Percentiles rank a stretch among this genome's conserved stretches.
These are phyloP conservation scores for Corythoichthys haematopterus DNA, from an alignment of 2,113 vertebrate species.

Conservation along the genomic window DNA sequence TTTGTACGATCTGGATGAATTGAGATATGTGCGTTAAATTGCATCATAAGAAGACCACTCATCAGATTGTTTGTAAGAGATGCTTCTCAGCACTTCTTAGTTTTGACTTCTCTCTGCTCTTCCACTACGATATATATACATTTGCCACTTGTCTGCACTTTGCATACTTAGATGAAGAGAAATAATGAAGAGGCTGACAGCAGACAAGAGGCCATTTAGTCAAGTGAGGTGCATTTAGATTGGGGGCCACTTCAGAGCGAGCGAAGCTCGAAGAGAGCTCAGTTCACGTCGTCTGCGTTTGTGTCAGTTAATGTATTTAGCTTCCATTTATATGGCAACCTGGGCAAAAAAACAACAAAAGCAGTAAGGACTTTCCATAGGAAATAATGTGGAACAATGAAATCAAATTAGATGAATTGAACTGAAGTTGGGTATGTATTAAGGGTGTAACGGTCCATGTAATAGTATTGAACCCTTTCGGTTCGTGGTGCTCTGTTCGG, in stretches of 20 bases:
- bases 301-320: not conserved
- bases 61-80: not conserved
- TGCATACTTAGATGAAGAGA: slow-evolving; percentile 39
- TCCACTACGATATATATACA: not conserved
- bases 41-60: not conserved
- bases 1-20: not conserved
- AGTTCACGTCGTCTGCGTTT: not conserved
- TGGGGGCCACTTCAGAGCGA: slow-evolving; percentile 43
- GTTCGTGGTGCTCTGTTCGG: too few relatives aligned
- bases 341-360: not conserved
- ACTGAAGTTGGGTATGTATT: not conserved
- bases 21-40: not conserved
- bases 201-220: slow-evolving; percentile 54
- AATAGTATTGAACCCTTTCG: too few relatives aligned
- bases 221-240: slow-evolving; percentile 46
- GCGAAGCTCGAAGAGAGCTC: slow-evolving; percentile 29
- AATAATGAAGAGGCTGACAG: slow-evolving; percentile 45
- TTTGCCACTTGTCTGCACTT: slow-evolving; percentile 18
- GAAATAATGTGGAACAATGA: not conserved
- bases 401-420: not conserved
- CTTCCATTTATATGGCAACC: not conserved
- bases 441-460: too few relatives aligned
- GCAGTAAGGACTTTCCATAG: not conserved
- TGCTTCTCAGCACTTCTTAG: slow-evolving; percentile 18
- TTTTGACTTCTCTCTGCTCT: slow-evolving; percentile 22